Conservation (phyloP, 2,113 vertebrate genomes). For the Bothrops jararaca region DNA sequence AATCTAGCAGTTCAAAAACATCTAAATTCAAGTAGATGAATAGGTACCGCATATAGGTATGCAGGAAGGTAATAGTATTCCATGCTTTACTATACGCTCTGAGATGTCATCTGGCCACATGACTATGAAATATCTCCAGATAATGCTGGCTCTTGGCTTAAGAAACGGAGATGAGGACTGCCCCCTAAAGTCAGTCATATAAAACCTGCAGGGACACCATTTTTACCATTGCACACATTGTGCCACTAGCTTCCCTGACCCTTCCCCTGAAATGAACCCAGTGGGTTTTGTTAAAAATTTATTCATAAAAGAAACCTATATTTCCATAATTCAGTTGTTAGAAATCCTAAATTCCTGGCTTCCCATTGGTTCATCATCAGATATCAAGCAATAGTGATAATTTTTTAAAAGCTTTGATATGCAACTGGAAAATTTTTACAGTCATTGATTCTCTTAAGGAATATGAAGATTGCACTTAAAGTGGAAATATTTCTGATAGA, state of each 20-base stretch:
- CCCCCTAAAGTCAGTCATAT: neutral
- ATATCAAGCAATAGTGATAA: neutral
- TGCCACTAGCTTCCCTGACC: neutral
- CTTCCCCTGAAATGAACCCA: neutral
- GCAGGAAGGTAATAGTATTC: neutral
- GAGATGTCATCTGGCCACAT: neutral
- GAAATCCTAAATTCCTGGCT: neutral
- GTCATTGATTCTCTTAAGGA: neutral
- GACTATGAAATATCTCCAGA: neutral
- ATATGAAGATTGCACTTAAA: neutral
- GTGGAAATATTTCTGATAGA: too few relatives aligned
- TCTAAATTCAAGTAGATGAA: neutral
- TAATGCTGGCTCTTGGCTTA: neutral
- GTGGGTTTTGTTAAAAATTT: neutral
- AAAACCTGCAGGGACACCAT: neutral
- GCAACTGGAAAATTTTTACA: neutral
- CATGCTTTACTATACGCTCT: neutral
- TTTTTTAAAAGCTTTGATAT: neutral
- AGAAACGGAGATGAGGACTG: neutral
- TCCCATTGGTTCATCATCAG: neutral
- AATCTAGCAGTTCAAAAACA: neutral
- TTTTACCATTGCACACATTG: neutral
- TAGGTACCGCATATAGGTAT: neutral
- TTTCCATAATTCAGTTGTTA: neutral
- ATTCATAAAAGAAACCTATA: neutral